These are phyloP conservation scores for Artemia franciscana DNA, from an alignment of 1,140 invertebrate genomes.

Conservation along the genomic window DNA sequence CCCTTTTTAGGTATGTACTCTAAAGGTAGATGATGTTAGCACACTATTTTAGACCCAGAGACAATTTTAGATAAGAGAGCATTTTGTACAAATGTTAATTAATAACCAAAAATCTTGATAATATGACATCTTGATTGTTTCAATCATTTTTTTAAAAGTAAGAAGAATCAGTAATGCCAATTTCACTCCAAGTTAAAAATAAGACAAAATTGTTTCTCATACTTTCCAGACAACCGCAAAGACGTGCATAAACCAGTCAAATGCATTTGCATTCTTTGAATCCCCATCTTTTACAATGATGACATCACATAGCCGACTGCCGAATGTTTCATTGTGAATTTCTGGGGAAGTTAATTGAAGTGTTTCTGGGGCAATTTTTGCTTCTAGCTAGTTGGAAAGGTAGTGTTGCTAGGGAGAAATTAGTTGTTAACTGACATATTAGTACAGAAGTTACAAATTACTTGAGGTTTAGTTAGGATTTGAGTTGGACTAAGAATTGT, in stretches of 20 bases:
- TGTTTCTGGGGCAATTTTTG: too few relatives aligned
- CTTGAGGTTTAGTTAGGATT: too few relatives aligned
- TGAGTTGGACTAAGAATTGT: too few relatives aligned
- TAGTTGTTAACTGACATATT: too few relatives aligned
- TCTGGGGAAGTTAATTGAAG: too few relatives aligned
- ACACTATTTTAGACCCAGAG: neutral
- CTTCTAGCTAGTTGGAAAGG: too few relatives aligned
- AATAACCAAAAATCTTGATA: neutral
- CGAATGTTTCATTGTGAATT: constrained; percentile 30
- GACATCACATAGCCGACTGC: constrained; percentile 30
- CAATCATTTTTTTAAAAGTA: neutral
- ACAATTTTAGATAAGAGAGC: neutral
- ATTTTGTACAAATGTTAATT: neutral
- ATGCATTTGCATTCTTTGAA: constrained; percentile 26
- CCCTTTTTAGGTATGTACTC: too few relatives aligned
- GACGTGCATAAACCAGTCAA: constrained; percentile 39
- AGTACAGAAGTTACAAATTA: too few relatives aligned
- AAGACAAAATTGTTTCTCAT: too few relatives aligned
- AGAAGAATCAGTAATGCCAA: neutral
- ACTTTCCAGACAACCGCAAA: constrained; percentile 36
- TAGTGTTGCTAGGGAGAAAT: too few relatives aligned
- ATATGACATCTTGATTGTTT: too few relatives aligned
- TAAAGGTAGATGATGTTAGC: neutral
- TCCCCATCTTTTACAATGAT: constrained; percentile 40
- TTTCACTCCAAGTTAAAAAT: neutral